Conservation (phyloP, 2,888 invertebrate species). For the Ommatoiulus sabulosus region DNA sequence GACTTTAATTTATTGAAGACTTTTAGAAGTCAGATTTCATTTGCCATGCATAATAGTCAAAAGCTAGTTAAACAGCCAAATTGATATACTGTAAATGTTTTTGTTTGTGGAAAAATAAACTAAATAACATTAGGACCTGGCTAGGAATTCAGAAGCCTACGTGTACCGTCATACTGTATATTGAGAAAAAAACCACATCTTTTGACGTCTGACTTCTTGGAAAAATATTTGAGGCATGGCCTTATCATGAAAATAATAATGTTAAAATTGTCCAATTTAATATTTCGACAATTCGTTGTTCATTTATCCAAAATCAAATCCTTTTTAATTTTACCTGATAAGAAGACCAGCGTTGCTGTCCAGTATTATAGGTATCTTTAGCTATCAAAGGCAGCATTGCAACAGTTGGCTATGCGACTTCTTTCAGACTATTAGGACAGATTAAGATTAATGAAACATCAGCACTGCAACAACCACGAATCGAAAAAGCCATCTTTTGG, state of each 20-base stretch:
- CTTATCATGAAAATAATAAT: too few species aligned
- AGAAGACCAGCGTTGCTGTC: not conserved
- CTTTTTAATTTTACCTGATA: not conserved
- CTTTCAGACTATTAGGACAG: constrained; percentile 33
- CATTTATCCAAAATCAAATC: not conserved
- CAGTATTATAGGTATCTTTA: not conserved
- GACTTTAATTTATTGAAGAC: not conserved
- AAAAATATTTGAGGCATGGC: too few species aligned
- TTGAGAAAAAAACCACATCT: too few species aligned
- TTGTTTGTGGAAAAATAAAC: not conserved
- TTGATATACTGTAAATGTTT: not conserved
- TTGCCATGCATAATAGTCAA: not conserved
- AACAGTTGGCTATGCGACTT: constrained; percentile 9
- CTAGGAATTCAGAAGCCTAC: not conserved
- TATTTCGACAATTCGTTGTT: too few species aligned
- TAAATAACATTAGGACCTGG: not conserved
- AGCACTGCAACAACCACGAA: constrained; percentile 30
- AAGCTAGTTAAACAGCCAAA: not conserved
- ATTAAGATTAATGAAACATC: constrained; percentile 53
- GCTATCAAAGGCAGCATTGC: not conserved
- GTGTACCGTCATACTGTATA: not conserved
- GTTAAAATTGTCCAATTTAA: too few species aligned
- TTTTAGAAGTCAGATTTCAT: not conserved
- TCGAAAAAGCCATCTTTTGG: constrained; percentile 41
- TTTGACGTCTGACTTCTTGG: too few species aligned